Evolutionary conservation across 2,113 vertebrate genomes (phyloP), one percentile per base, ranked within the genome.

Genomic region (Callaeas wilsoni): DNA sequence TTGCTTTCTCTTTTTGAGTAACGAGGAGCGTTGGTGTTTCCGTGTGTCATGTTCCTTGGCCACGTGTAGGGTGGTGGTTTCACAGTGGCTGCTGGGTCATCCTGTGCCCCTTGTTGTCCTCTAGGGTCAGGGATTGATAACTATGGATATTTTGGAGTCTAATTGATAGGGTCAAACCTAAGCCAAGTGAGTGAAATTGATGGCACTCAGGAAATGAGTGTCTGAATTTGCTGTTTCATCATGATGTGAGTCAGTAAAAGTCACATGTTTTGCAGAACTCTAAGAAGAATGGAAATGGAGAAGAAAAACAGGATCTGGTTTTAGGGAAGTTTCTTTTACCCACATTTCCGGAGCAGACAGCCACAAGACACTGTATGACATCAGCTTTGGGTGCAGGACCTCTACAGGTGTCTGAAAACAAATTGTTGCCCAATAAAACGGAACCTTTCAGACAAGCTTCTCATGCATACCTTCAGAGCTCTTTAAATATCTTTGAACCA

Each of bases 301-400:
- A 76, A 87, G 87, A 46, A 90, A 97, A 97, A 94, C 87, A 96
- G 89, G 93, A 97, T 91, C 74, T 69, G 84, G 16, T n/a, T 94
- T 87, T 60, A 60, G 18, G 77, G 96, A 97, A 96, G 94, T 79
- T 78, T 74, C 29, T 91, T 87, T 89, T 57, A 27, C 53, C 65
- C 89, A 69, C 26, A 7, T 87, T 87, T 97, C 94, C 53, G 9
- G 94, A 53, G 65, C 42, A 97, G 96, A 95, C 94, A 94, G 73
- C 93, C 94, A 91, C 96, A 82, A 93, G 74, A 71, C 50, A 1
- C 41, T 75, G 25, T n/a, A 69, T 95, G 94, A 96, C 95, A 89
- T 93, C 74, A 94, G 0, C 73, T 81, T 91, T 0, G 52, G 62
- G 76, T 73, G 16, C 53, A 76, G 25, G 29, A 22, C 37, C 52